Conservation (phyloP, 1,140 invertebrate genomes). For the Hydropsyche tenuis region DNA sequence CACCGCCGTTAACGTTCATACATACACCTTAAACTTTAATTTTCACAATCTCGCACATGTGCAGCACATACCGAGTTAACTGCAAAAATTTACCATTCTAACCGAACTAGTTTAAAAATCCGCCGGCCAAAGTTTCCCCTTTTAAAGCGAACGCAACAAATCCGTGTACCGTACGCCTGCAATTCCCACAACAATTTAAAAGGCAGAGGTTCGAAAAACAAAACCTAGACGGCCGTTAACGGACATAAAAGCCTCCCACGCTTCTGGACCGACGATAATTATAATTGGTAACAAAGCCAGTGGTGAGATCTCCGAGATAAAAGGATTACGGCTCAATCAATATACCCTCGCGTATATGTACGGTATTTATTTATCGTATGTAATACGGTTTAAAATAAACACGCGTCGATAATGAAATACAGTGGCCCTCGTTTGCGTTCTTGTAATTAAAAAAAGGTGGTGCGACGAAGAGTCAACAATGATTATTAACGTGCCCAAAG, state of each 20-base stretch:
- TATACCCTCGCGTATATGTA: conserved; percentile 4
- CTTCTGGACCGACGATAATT: conserved; percentile 14
- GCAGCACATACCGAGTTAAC: no score
- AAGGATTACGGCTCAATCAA: conserved; percentile 45
- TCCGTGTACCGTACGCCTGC: neutral
- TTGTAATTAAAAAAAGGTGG: neutral
- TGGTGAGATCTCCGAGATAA: conserved; percentile 44
- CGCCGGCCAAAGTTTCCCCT: no score
- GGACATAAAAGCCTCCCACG: conserved; percentile 32
- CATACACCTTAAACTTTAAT: no score
- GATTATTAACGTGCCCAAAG: conserved; percentile 5
- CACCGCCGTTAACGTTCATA: no score
- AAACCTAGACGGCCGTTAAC: neutral
- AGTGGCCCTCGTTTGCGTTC: neutral
- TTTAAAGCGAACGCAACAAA: no score
- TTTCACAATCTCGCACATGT: no score
- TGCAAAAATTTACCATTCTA: no score
- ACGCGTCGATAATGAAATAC: conserved; percentile 11
- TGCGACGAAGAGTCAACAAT: neutral
- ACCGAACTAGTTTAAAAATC: no score
- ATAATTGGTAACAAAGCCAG: conserved; percentile 49
- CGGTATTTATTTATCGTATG: neutral
- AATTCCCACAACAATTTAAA: conserved; percentile 28
- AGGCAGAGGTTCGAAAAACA: neutral
- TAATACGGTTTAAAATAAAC: neutral